These are phyloP conservation scores for Yponomeuta cagnagella DNA, from an alignment of 2,888 invertebrate species.

Conservation along the genomic window DNA sequence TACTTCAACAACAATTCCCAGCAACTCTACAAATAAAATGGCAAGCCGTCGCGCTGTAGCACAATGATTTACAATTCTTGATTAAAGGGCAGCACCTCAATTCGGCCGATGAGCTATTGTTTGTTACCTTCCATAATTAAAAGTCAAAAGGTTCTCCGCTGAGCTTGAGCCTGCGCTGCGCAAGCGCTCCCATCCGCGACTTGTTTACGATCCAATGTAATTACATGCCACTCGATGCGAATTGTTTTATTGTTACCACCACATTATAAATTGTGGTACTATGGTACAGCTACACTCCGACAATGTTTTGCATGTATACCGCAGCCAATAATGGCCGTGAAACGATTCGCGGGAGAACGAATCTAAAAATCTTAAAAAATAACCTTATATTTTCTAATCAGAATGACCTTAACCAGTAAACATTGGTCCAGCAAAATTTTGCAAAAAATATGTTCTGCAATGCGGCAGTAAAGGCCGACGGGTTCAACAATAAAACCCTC, in stretches of 20 bases:
- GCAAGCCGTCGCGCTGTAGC: background rate
- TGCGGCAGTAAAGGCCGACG: conserved; percentile 44
- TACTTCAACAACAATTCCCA: background rate
- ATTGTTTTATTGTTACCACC: conserved; percentile 15
- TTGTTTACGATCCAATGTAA: conserved; percentile 51
- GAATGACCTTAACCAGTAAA: background rate
- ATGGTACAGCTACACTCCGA: conserved; percentile 23
- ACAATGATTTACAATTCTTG: conserved; percentile 48
- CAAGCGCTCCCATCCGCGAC: conserved; percentile 12
- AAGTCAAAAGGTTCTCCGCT: conserved; percentile 53
- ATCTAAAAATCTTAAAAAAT: background rate
- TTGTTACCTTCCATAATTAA: conserved; percentile 52
- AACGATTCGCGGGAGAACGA: too few species aligned
- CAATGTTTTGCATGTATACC: background rate
- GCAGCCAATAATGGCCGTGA: too few species aligned
- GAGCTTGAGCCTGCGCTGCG: conserved; percentile 13
- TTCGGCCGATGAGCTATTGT: conserved; percentile 38
- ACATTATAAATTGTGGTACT: conserved; percentile 41
- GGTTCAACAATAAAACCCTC: background rate
- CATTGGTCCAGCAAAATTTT: conserved; percentile 6
- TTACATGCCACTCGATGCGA: conserved; percentile 32
- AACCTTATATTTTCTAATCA: background rate
- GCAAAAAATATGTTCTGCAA: conserved; percentile 28
- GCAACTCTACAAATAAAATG: conserved; percentile 11
- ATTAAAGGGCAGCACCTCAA: conserved; percentile 50